These are phyloP conservation scores for Zingel zingel DNA, from an alignment of 2,113 vertebrate species.

Conservation along the genomic window DNA sequence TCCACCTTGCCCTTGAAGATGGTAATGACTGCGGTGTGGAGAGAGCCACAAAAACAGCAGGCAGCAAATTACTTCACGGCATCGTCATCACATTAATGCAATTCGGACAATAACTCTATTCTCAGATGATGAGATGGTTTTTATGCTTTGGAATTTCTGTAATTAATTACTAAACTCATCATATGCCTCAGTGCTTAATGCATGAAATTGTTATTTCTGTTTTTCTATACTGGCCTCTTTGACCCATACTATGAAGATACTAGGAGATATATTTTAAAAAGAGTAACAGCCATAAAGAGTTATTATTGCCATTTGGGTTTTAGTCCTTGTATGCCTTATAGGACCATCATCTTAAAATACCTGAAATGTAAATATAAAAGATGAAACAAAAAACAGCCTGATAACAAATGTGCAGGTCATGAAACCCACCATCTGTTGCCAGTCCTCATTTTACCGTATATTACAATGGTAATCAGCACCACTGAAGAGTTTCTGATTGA, in stretches of 20 bases:
- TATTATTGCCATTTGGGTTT: background rate
- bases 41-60: constrained; percentile 55
- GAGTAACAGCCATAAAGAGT: background rate
- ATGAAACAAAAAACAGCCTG: constrained; percentile 3
- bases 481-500: constrained; percentile 53
- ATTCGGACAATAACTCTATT: constrained; percentile 15
- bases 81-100: constrained; percentile 37
- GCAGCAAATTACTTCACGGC: constrained; percentile 42
- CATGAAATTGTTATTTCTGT: constrained; percentile 8
- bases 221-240: constrained; percentile 2
- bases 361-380: background rate
- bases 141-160: constrained; percentile 20
- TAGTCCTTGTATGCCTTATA: background rate
- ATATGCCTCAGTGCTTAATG: background rate
- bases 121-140: constrained; percentile 29
- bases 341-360: constrained; percentile 7
- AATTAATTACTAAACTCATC: constrained; percentile 24
- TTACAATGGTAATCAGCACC: constrained; percentile 31
- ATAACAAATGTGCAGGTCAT: constrained; percentile 27
- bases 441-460: no score
- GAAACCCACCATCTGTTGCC: constrained; percentile 35
- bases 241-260: background rate
- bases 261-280: background rate
- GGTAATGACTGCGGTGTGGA: constrained; percentile 90
- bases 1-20: constrained; percentile 99